Evolutionary conservation across 2,797 vertebrate genomes (phyloP).

Genomic region (Pipistrellus pipistrellus): DNA sequence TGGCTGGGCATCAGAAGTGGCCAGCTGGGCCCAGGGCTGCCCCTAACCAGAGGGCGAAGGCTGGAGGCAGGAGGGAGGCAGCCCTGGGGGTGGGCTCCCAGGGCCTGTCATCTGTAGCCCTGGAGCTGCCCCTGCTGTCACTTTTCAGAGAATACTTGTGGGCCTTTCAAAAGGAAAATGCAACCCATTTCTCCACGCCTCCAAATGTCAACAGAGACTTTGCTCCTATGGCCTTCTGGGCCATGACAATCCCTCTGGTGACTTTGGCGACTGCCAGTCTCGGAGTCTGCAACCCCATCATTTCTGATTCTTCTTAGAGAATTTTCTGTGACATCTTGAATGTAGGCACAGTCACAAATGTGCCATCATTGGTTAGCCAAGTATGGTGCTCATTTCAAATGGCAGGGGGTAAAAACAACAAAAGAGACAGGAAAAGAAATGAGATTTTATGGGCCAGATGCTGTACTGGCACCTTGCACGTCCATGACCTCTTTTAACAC

Average conservation of each 20-base stretch:
- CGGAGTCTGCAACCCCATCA: background rate
- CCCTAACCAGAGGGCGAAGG: background rate
- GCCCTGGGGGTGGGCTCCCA: accelerated
- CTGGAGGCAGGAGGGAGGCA: background rate
- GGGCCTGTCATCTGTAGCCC: background rate
- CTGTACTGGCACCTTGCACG: background rate
- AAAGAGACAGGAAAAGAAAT: background rate
- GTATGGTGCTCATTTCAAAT: slow-evolving; percentile 3
- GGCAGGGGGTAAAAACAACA: background rate
- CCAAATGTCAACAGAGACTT: background rate
- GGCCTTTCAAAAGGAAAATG: background rate
- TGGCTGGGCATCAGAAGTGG: background rate
- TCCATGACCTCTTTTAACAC: background rate
- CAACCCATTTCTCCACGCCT: background rate
- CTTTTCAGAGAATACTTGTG: background rate
- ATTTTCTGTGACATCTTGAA: background rate
- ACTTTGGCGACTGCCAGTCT: background rate
- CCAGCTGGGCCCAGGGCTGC: background rate
- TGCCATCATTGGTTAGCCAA: background rate
- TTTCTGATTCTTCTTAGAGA: background rate
- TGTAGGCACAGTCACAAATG: background rate
- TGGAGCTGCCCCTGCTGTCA: background rate
- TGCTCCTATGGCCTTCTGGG: background rate
- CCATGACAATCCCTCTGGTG: background rate
- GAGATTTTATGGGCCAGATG: background rate